These are phyloP conservation scores for Epinephelus fuscoguttatus DNA, from an alignment of 2,113 vertebrate genomes.

Conservation along the genomic window DNA sequence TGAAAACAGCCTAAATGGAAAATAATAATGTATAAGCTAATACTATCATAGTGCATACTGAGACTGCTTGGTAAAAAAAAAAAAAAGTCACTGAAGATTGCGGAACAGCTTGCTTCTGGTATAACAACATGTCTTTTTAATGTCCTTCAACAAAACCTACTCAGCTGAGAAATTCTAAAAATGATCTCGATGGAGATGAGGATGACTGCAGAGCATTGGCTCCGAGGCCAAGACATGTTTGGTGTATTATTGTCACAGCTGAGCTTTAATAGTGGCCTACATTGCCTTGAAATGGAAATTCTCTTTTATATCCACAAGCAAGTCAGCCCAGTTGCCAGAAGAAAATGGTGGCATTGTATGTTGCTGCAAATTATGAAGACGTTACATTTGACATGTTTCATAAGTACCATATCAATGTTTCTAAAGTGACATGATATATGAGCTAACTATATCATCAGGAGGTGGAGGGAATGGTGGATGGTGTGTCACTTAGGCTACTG, in stretches of 20 bases:
- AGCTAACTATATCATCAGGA: no score
- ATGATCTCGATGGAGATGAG: background rate
- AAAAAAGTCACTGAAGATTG: background rate
- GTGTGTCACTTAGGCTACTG: no score
- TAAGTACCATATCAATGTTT: no score
- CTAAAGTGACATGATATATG: no score
- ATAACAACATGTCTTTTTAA: slow-evolving; percentile 4
- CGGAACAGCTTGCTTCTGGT: slow-evolving; percentile 12
- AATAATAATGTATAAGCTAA: slow-evolving; percentile 25
- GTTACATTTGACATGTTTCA: no score
- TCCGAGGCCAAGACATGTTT: background rate
- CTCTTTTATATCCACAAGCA: background rate
- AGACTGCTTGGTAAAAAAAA: background rate
- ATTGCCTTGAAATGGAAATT: slow-evolving; percentile 1
- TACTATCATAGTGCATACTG: background rate
- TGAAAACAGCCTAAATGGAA: slow-evolving; percentile 44
- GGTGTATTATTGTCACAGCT: background rate
- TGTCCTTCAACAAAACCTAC: slow-evolving; percentile 21
- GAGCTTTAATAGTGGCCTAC: background rate
- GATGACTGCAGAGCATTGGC: background rate
- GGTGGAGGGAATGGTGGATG: no score
- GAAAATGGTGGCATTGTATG: no score
- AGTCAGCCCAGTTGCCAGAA: background rate
- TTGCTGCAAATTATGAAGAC: no score
- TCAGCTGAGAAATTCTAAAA: slow-evolving; percentile 5